phyloP scores from a whole-genome alignment of 2,888 invertebrate species.

The Platypus cylindrus region DNA sequence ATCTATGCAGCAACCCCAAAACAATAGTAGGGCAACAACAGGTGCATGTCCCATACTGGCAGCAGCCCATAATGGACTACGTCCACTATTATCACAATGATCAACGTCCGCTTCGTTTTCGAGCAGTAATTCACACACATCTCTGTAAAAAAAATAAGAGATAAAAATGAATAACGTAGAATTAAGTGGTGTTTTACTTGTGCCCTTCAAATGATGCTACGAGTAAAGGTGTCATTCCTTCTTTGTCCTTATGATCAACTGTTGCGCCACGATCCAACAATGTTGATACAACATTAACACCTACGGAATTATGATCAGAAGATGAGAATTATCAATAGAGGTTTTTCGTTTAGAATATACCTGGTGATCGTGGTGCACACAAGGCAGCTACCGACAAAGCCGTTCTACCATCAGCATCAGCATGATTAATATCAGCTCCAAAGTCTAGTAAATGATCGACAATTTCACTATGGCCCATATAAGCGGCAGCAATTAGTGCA shows the following conservation, averaged over 20 bases:
- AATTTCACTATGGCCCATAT: slow-evolving; percentile 86
- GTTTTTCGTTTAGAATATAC: slow-evolving; percentile 26
- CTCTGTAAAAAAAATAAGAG: slow-evolving; percentile 36
- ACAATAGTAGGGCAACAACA: slow-evolving; percentile 73
- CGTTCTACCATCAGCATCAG: slow-evolving; percentile 74
- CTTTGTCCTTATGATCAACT: slow-evolving; percentile 71
- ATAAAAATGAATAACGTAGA: neutral
- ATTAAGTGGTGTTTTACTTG: slow-evolving; percentile 36
- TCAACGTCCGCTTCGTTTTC: slow-evolving; percentile 91
- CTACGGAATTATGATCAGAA: too few relatives aligned
- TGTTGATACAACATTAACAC: slow-evolving; percentile 53
- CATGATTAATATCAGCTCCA: slow-evolving; percentile 73
- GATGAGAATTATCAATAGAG: too few relatives aligned
- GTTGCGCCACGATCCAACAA: slow-evolving; percentile 72
- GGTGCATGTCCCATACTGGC: slow-evolving; percentile 85
- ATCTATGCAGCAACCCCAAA: slow-evolving; percentile 94
- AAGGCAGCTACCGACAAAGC: slow-evolving; percentile 79
- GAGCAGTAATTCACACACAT: slow-evolving; percentile 79
- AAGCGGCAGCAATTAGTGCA: slow-evolving; percentile 86
- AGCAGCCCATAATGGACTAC: slow-evolving; percentile 84
- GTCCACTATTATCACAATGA: slow-evolving; percentile 65
- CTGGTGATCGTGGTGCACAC: slow-evolving; percentile 68
- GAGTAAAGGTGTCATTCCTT: slow-evolving; percentile 75
- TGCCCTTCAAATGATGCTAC: slow-evolving; percentile 90
- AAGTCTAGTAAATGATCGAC: slow-evolving; percentile 70